Base-by-base conservation (phyloP, 2,113 vertebrate genomes). In the Plecotus auritus region DNA sequence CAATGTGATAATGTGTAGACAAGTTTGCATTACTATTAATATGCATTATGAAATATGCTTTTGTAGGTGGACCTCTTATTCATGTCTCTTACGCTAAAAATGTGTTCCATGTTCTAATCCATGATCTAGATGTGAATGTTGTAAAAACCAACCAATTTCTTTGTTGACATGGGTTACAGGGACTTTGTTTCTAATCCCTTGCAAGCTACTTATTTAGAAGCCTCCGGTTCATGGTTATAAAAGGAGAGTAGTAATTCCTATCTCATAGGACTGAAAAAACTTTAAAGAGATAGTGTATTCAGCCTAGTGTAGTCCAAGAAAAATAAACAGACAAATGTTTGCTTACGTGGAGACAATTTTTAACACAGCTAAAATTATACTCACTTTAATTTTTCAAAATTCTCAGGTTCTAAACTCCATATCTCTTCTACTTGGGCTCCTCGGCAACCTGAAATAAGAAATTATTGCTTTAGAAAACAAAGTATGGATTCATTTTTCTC, bases 361-460 rank as follows among this genome's bases (percentile, higher is more conserved):
- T 85, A 80, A 91, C 12, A 85, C 42, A 94, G 59, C 26, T 95
- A 74, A 85, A 88, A 86, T 87, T 64, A 88, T 37, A 97, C 98
- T 98, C 98, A 99, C 99, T 99, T 99, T 82, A 99, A 97, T 97
- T 99, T 99, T 98, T 99, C 99, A 97, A 99, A 99, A 97, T 99
- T 99, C 95, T 99, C 99, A 83, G 99, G 99, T 88, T 99, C 99
- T 98, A 99, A 99, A 95, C 99, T 99, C 99, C 99, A 99, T 93
- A 99, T 99, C 98, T 99, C 99, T 97, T 99, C 99, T 59, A 99
- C 99, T 97, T 99, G 99, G 73, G 99, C 99, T 93, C 99, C 99
- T 98, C 99, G 99, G 96, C 99, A 99, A 84, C 99, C 99, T 99
- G 90, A 93, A 96, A 72, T 77, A 96, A 45, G 23, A 88, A 95